Evolutionary conservation across 2,888 invertebrate genomes (phyloP).

Genomic region (Salticus scenicus): DNA sequence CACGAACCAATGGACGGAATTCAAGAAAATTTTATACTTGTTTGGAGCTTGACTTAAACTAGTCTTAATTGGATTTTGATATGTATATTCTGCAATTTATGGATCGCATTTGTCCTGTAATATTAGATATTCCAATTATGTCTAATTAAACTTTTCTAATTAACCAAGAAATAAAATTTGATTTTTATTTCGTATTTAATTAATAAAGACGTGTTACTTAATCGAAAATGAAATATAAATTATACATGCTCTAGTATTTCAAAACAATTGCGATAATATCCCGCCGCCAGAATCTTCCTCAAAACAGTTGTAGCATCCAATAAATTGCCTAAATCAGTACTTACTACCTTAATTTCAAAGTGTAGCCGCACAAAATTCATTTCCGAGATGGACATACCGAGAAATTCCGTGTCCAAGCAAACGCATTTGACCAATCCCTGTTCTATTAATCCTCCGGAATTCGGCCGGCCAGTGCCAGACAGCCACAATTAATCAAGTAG

Average conservation of each 20-base stretch:
- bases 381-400: neutral
- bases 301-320: neutral
- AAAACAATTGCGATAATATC: constrained; percentile 1
- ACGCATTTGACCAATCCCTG: constrained; percentile 1
- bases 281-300: neutral
- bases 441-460: neutral
- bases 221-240: neutral
- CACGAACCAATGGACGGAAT: too few species aligned
- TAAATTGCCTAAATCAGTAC: constrained; percentile 2
- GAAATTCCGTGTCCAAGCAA: constrained; percentile 15
- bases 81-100: too few species aligned
- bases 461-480: constrained; percentile 42
- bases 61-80: too few species aligned
- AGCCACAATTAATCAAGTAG: constrained; percentile 50
- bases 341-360: neutral
- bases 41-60: too few species aligned
- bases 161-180: too few species aligned
- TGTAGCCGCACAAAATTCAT: neutral
- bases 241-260: neutral
- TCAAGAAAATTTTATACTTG: too few species aligned
- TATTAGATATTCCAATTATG: too few species aligned
- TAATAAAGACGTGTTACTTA: too few species aligned
- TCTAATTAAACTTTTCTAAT: too few species aligned
- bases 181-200: neutral
- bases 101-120: too few species aligned